Evolutionary conservation across 1,140 invertebrate genomes (phyloP), one percentile per base, ranked within the genome.

Genomic region (Drosophila busckii): DNA sequence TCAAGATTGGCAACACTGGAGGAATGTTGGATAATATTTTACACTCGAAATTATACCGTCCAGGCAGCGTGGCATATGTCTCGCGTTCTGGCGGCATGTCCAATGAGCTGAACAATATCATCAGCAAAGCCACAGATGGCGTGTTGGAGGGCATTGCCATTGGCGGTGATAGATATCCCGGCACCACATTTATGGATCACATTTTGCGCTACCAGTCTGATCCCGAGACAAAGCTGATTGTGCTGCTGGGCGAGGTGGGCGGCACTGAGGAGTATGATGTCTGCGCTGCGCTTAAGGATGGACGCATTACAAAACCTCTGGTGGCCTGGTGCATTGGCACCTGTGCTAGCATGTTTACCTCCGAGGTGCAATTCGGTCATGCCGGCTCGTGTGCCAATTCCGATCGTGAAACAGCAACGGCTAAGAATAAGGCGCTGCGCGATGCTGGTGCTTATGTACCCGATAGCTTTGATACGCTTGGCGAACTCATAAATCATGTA

Each of bases 1-100:
- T 99, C 87, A 99, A 99, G 89, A 99, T 99, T 70, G 98, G 98
- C 23, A 99, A 99, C 89, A 99, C 98, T 6, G 98, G 97, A 2
- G 98, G 98, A 35, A 99, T 99, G 98, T 96, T 99, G 91, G 98
- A 99, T 86, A 99, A 99, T 85, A 99, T 99, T 73, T 89, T 99
- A 1, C 95, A 98, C 65, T 99, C 97, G 28, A 99, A 98, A 88
- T 89, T 99, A 0, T 99, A 99, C 88, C 89, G 98, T 28, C 93
- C 97, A 12, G 98, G 98, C 78, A 98, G 96, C 88, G 96, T 99
- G 31, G 98, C 97, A 0, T 99, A 99, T 85, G 98, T 99, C 3
- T 99, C 97, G 0, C 92, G 98, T 40, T 99, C 98, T 0, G 98
- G 98, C 37, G 98, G 98, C 10, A 99, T 99, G 98, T 98, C 97